Evolutionary conservation across 2,888 invertebrate species (phyloP).

Genomic region (Brachyptera putata): DNA sequence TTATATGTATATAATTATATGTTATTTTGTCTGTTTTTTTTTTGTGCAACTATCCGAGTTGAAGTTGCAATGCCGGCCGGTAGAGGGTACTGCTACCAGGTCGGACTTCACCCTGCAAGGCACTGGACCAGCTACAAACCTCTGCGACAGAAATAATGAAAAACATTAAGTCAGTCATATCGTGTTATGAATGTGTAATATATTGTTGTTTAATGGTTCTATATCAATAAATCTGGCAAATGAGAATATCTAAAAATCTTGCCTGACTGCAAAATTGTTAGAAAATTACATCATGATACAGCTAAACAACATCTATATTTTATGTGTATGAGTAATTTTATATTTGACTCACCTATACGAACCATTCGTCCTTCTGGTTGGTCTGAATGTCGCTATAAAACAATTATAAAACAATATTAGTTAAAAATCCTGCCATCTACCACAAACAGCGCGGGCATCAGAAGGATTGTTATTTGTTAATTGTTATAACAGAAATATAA

Average conservation of each 20-base stretch:
- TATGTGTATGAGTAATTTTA: no score
- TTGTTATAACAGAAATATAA: no score
- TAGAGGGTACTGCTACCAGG: conserved; percentile 40
- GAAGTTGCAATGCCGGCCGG: conserved; percentile 36
- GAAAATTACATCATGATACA: no score
- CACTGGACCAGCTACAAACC: conserved; percentile 41
- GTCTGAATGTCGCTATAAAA: conserved; percentile 51
- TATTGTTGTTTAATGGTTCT: no score
- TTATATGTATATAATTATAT: not conserved
- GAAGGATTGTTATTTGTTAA: no score
- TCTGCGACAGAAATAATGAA: conserved; percentile 38
- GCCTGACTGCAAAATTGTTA: no score
- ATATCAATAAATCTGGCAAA: no score
- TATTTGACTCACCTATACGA: conserved; percentile 65
- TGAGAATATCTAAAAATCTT: no score
- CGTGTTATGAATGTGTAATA: not conserved
- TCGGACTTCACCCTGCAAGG: conserved; percentile 42
- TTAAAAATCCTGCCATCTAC: no score
- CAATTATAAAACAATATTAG: conserved; percentile 31
- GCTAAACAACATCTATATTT: no score
- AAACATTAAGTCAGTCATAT: not conserved
- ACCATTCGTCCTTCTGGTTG: conserved; percentile 86
- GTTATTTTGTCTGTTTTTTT: conserved; percentile 14
- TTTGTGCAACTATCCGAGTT: conserved; percentile 38
- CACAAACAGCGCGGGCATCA: no score